Conservation (phyloP, 2,113 vertebrate species). For the Urocitellus parryii region DNA sequence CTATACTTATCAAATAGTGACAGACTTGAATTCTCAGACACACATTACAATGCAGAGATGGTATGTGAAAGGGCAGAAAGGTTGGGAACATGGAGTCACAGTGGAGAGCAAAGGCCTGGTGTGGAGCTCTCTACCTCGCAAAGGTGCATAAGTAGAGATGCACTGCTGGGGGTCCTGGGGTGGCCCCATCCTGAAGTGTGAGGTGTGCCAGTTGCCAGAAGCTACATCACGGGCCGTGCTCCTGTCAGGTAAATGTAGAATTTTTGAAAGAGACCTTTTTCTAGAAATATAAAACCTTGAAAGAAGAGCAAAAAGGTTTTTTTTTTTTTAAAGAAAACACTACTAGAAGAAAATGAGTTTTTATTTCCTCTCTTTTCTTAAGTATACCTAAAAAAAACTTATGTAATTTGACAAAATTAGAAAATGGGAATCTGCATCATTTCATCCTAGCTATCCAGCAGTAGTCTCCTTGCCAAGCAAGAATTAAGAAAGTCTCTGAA, state of each 20-base stretch:
- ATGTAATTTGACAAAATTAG: background rate
- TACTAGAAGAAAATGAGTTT: background rate
- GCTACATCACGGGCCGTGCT: background rate
- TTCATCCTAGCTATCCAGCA: background rate
- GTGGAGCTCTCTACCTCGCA: background rate
- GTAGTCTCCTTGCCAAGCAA: background rate
- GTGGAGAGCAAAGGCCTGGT: background rate
- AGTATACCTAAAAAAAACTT: background rate
- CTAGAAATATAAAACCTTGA: background rate
- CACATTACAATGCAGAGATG: background rate
- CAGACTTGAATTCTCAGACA: constrained; percentile 44
- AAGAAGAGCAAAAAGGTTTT: background rate
- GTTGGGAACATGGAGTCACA: background rate
- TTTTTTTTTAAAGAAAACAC: background rate
- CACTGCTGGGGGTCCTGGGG: background rate
- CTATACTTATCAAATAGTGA: constrained; percentile 9
- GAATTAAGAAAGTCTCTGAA: background rate
- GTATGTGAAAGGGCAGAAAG: background rate
- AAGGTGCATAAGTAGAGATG: background rate
- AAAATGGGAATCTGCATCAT: background rate
- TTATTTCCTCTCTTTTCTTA: background rate
- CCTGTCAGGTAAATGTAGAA: constrained; percentile 14
- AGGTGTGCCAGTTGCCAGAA: background rate
- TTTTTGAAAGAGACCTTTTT: constrained; percentile 28
- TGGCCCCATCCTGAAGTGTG: background rate